Base-by-base conservation (phyloP, 2,113 vertebrate species). In the Nansenia antarctica region DNA sequence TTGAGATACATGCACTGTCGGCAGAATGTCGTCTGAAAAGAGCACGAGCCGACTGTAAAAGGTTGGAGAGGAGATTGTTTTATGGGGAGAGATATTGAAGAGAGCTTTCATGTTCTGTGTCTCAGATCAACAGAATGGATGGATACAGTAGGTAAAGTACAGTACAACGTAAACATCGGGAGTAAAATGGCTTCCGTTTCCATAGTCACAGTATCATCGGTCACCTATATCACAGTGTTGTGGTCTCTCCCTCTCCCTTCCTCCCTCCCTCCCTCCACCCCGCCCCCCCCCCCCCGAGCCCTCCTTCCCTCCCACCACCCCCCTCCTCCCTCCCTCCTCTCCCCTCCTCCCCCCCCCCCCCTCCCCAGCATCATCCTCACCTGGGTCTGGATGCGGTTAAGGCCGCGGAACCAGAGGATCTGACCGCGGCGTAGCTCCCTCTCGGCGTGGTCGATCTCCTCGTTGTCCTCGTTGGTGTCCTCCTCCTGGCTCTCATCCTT, bases 361-460 rank as follows among this genome's bases (percentile, higher is more conserved):
- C 39, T 27, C 20, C 7, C 7, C 45, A 29, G 62, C 4, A 11
- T 14, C 14, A 2, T 11, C 60, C 89, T 83, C 92, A 99, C 98
- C 95, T 99, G 98, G 39, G 98, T 99, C 86, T 99, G 98, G 79
- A 99, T 99, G 82, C 98, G 94, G 81, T 98, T 99, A 63, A 99
- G 95, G 11, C 98, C 98, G 65, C 98, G 93, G 89, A 99, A 99
- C 98, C 98, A 99, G 62, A 99, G 95, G 82, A 99, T 98, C 88
- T 99, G 98, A 60, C 98, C 98, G 67, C 98, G 93, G 52, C 98
- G 92, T 76, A 99, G 93, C 79, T 99, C 98, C 69, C 97, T 91
- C 85, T 99, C 98, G 0, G 96, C 96, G 0, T 99, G 96, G 84
- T 99, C 98, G 3, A 99, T 99, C 86, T 99, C 98, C 77, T 99